Evolutionary conservation across 1,140 invertebrate genomes (phyloP), one percentile per base, ranked within the genome.

Genomic region (Listronotus bonariensis): DNA sequence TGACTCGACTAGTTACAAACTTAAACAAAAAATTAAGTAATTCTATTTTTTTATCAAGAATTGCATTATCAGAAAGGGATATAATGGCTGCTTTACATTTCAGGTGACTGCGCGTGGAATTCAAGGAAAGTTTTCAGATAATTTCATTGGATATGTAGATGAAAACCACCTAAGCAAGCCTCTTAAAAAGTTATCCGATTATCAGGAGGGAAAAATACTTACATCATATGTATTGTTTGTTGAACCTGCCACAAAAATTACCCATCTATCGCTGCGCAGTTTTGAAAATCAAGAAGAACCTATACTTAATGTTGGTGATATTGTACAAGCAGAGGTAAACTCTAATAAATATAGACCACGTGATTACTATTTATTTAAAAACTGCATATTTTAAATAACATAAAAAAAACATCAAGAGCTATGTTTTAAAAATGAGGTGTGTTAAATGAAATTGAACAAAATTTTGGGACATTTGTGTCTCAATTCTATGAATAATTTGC

Each of bases 231-330:
- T 92, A 1, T 71, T 91, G 1, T 92, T 90, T 68, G 79, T 85
- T 14, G 80, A 89, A 72, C 88, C 88, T 0, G 80, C 85, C 0
- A 83, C 87, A 9, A 91, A 90, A 74, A 82, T 86, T n/a, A 81
- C 82, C 1, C 86, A 86, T 68, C 80, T 89, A 51, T 84, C 80
- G 9, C 69, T 85, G 6, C 73, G 78, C 0, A 67, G 80, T 36
- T 65, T 82, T 61, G 71, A 77, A 36, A 75, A 38, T 78, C 80
- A 67, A 70, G 80, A 74, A 71, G 69, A 51, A 62, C 49, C 49
- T 4, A 32, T 59, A 43, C 38, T 57, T 0, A 74, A 77, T 31
- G 65, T 77, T 32, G 87, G 87, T 10, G 78, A 82, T 15, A 75
- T 86, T 14, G 68, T 86, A 12, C 69, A 42, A 38, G 83, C 20